These are phyloP conservation scores for Vireo altiloquus DNA, from an alignment of 2,113 vertebrate species.

Conservation along the genomic window DNA sequence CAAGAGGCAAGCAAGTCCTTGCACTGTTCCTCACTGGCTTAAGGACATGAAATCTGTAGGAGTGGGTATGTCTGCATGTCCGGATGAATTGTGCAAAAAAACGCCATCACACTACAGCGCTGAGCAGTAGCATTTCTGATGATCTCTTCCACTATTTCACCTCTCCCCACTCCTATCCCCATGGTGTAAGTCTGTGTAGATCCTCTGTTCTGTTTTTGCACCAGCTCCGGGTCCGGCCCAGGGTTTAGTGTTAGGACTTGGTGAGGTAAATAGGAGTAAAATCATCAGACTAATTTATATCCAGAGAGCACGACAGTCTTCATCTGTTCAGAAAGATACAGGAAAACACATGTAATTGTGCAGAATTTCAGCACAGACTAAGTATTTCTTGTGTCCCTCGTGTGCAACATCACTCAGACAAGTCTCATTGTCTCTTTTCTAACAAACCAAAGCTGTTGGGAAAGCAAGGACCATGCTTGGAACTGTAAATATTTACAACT, in stretches of 20 bases:
- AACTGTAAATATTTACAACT: neutral
- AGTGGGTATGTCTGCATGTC: neutral
- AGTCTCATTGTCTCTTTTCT: neutral
- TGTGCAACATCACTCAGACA: neutral
- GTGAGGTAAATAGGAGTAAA: neutral
- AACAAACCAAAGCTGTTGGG: neutral
- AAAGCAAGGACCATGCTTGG: neutral
- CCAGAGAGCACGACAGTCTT: neutral
- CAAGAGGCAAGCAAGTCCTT: fast-evolving
- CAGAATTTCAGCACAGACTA: neutral
- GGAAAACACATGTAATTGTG: neutral
- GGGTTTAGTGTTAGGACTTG: neutral
- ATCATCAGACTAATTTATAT: neutral
- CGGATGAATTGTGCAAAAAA: neutral
- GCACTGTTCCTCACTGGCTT: neutral
- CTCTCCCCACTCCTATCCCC: neutral
- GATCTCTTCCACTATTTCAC: neutral
- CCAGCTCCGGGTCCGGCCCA: neutral
- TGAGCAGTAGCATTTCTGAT: neutral
- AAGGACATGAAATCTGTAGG: neutral
- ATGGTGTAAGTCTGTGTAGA: neutral
- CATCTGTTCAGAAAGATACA: neutral
- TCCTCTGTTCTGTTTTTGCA: neutral
- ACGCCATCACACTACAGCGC: neutral
- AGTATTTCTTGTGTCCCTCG: neutral